phyloP scores from a whole-genome alignment of 2,113 vertebrate species.

The Cairina moschata region DNA sequence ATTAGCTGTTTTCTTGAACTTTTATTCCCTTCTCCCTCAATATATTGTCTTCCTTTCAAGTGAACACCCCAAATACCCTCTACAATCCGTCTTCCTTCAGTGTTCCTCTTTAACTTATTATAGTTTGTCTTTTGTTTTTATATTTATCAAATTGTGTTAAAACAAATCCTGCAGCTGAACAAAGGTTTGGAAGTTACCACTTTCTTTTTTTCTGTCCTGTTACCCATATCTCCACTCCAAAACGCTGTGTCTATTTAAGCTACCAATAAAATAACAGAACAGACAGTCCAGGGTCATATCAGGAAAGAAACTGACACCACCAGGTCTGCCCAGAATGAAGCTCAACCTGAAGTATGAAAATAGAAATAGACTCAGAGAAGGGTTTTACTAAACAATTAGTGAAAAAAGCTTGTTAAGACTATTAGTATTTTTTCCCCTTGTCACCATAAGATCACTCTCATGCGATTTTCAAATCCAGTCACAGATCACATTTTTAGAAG shows the following conservation, averaged over 20 bases:
- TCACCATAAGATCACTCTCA: not conserved
- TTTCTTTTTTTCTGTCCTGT: not conserved
- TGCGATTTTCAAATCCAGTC: not conserved
- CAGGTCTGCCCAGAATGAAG: not conserved
- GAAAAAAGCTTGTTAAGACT: not conserved
- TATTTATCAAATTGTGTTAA: no score
- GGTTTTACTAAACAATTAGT: not conserved
- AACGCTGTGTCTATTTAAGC: not conserved
- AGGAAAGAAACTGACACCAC: not conserved
- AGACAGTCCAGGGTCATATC: not conserved
- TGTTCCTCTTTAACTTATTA: not conserved
- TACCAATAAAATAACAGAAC: not conserved
- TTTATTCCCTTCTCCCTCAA: not conserved
- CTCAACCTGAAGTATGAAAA: not conserved
- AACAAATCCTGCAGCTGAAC: not conserved
- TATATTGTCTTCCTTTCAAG: not conserved
- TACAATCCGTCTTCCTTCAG: not conserved
- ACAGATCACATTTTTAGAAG: not conserved
- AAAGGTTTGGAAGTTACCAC: not conserved
- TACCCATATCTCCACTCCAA: not conserved
- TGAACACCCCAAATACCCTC: not conserved
- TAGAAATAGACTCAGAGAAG: not conserved
- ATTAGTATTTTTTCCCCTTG: not conserved
- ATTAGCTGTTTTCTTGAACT: not conserved
- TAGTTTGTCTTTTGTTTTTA: not conserved